Conservation (phyloP, 2,888 invertebrate species). For the Glaucopsyche alexis region DNA sequence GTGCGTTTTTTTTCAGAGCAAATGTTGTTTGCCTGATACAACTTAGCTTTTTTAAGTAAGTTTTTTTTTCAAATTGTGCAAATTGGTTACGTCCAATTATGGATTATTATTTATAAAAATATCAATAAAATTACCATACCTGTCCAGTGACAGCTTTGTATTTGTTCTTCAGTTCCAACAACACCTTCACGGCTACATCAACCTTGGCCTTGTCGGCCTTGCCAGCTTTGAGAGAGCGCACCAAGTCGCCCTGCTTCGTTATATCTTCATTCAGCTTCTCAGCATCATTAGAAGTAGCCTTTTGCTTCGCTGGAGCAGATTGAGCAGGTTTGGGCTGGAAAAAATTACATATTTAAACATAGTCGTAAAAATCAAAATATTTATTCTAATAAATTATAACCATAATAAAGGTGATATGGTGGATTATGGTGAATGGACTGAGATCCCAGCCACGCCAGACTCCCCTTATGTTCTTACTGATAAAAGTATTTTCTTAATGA, state of each 20-base stretch:
- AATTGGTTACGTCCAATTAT: no score
- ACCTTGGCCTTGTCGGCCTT: conserved; percentile 73
- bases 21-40: no score
- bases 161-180: conserved; percentile 85
- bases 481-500: no score
- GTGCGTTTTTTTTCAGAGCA: no score
- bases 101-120: no score
- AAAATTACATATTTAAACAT: neutral
- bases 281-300: conserved; percentile 45
- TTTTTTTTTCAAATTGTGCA: no score
- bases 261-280: conserved; percentile 63
- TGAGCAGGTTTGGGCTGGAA: conserved; percentile 58
- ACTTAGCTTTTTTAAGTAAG: no score
- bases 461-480: no score
- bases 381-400: neutral
- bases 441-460: no score
- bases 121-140: conserved; percentile 41
- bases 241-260: conserved; percentile 82
- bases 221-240: conserved; percentile 83
- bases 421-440: no score
- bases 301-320: conserved; percentile 47
- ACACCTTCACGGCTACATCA: conserved; percentile 68
- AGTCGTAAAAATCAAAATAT: no score
- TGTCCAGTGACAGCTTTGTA: conserved; percentile 80
- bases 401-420: no score